Evolutionary conservation across 1,140 invertebrate species (phyloP).

Genomic region (Daktulosphaira vitifoliae): DNA sequence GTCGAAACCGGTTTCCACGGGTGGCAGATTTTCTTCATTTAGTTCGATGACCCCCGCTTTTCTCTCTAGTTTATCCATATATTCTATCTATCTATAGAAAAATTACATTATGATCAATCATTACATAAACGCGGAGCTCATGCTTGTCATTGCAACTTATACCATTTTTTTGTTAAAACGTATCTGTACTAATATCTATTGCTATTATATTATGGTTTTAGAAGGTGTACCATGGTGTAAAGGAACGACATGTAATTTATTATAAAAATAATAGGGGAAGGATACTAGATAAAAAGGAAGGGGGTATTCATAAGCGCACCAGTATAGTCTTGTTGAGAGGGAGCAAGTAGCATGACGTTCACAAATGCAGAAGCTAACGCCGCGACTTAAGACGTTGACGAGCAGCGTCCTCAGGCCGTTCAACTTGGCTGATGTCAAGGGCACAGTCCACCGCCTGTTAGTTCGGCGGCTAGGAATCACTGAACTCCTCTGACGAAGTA

Average conservation of each 20-base stretch:
- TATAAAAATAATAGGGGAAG: too few relatives aligned
- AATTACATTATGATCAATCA: conserved; percentile 13
- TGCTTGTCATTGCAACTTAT: background rate
- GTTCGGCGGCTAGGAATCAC: conserved; percentile 24
- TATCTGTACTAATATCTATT: conserved; percentile 4
- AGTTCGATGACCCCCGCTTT: conserved; percentile 16
- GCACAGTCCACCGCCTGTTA: conserved; percentile 9
- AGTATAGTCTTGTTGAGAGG: background rate
- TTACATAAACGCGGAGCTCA: background rate
- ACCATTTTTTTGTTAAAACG: conserved; percentile 8
- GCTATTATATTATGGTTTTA: too few relatives aligned
- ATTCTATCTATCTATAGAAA: background rate
- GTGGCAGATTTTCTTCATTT: conserved; percentile 20
- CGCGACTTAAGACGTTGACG: conserved; percentile 27
- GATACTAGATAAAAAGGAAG: too few relatives aligned
- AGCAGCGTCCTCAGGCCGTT: conserved; percentile 26
- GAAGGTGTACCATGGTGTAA: background rate
- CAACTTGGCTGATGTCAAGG: conserved; percentile 31
- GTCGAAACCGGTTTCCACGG: conserved; percentile 22
- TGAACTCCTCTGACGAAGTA: conserved; percentile 14
- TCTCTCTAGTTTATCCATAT: background rate
- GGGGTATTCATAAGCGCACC: too few relatives aligned
- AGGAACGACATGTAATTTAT: too few relatives aligned
- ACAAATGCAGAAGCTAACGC: background rate
- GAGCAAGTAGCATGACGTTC: background rate